Evolutionary conservation across 2,113 vertebrate genomes (phyloP).

Genomic region (Anguilla japonica): DNA sequence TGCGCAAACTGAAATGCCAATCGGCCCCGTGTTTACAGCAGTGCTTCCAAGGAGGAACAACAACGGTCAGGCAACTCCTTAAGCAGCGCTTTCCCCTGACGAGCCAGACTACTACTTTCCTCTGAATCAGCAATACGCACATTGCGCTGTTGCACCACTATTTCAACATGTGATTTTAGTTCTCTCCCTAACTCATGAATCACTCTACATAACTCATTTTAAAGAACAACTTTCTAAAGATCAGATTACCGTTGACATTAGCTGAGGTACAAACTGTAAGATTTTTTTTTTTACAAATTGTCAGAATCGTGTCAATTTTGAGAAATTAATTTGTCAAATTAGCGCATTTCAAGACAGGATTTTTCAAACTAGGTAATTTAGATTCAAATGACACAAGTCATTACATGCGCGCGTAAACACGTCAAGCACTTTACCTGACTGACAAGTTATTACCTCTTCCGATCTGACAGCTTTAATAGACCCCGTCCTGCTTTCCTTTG

Average conservation of each 20-base stretch:
- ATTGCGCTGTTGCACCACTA: background rate
- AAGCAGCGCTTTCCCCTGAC: conserved; percentile 5
- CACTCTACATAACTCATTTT: background rate
- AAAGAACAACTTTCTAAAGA: no score
- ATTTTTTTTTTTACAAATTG: no score
- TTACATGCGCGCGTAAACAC: no score
- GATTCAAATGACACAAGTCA: no score
- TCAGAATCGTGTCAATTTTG: no score
- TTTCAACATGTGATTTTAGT: background rate
- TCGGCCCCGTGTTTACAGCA: background rate
- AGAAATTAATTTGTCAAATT: no score
- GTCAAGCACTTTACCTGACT: no score
- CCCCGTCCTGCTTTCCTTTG: background rate
- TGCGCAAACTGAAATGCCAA: background rate
- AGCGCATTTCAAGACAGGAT: no score
- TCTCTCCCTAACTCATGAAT: background rate
- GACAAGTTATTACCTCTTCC: background rate
- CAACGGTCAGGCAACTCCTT: background rate
- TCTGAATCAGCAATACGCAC: conserved; percentile 36
- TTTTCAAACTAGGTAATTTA: no score
- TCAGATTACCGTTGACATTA: no score
- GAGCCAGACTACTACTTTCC: conserved; percentile 26
- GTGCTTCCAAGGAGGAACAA: background rate
- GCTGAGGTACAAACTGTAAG: no score
- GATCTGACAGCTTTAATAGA: background rate